Conservation (phyloP, 2,113 vertebrate genomes). For the Cheilinus undulatus region DNA sequence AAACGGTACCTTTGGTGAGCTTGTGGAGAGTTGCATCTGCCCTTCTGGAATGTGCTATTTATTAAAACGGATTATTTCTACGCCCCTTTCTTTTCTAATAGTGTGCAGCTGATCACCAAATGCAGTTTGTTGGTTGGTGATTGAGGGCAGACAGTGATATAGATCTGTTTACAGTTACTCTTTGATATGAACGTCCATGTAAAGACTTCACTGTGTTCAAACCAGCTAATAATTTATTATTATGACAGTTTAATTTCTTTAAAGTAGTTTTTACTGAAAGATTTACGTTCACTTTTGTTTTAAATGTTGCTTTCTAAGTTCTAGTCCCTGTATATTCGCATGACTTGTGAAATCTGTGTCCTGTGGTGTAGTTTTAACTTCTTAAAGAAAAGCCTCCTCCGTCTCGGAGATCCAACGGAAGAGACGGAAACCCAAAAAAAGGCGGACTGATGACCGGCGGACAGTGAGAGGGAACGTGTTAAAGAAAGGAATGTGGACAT, state of each 20-base stretch:
- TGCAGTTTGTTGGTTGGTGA: conserved; percentile 61
- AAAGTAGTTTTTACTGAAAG: conserved; percentile 72
- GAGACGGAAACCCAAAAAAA: not conserved
- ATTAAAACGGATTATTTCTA: conserved; percentile 49
- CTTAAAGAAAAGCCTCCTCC: conserved; percentile 79
- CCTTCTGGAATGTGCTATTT: conserved; percentile 90
- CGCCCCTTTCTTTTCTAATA: conserved; percentile 59
- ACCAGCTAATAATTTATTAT: conserved; percentile 87
- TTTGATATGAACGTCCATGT: conserved; percentile 37
- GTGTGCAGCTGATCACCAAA: conserved; percentile 80
- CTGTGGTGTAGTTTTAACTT: conserved; percentile 90
- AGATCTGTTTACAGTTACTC: conserved; percentile 91
- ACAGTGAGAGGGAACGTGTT: not conserved
- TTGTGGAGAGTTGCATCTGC: conserved; percentile 77
- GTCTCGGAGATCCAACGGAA: conserved; percentile 67
- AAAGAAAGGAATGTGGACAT: conserved; percentile 27
- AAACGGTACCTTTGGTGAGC: conserved; percentile 9
- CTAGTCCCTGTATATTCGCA: conserved; percentile 91
- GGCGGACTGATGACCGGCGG: conserved; percentile 1
- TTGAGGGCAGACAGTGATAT: conserved; percentile 82
- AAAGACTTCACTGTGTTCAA: conserved; percentile 90
- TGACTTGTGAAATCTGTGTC: conserved; percentile 92
- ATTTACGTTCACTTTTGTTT: conserved; percentile 77
- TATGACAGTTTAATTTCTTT: conserved; percentile 74
- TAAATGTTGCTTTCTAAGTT: conserved; percentile 56